phyloP scores from a whole-genome alignment of 2,888 invertebrate species.

The Alloplasta piceator region DNA sequence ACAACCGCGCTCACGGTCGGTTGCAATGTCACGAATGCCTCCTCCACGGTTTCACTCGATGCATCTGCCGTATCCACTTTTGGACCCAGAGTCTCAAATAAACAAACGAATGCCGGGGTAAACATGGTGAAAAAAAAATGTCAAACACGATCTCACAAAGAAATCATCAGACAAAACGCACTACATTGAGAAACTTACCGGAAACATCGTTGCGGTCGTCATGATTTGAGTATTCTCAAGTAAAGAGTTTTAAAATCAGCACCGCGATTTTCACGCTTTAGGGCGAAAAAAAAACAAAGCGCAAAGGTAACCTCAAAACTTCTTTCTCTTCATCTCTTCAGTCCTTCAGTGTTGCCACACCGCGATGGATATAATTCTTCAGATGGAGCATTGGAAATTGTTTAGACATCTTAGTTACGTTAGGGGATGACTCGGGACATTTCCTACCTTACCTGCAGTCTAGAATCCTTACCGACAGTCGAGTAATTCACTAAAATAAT shows the following conservation, averaged over 20 bases:
- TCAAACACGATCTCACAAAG: too few species aligned
- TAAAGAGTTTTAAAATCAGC: background rate
- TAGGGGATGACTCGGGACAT: too few species aligned
- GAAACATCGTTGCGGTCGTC: conserved; percentile 53
- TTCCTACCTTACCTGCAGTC: too few species aligned
- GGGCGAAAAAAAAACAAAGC: background rate
- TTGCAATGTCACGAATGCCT: conserved; percentile 50
- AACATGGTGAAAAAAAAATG: background rate
- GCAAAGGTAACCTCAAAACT: background rate
- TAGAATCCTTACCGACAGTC: too few species aligned
- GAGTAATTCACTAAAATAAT: too few species aligned
- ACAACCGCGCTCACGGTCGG: conserved; percentile 72
- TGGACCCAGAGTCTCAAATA: conserved; percentile 38
- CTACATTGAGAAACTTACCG: conserved; percentile 35
- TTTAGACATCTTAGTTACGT: background rate
- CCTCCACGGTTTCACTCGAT: conserved; percentile 65
- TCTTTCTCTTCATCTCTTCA: too few species aligned
- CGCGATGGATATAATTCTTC: too few species aligned
- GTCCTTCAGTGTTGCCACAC: too few species aligned
- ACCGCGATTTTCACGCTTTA: background rate
- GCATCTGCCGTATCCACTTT: conserved; percentile 66
- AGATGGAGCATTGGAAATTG: too few species aligned
- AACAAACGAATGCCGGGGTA: background rate
- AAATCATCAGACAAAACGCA: background rate
- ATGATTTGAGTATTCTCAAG: background rate